Base-by-base conservation (phyloP, 2,888 invertebrate species). In the Scaptomyza polygonia region DNA sequence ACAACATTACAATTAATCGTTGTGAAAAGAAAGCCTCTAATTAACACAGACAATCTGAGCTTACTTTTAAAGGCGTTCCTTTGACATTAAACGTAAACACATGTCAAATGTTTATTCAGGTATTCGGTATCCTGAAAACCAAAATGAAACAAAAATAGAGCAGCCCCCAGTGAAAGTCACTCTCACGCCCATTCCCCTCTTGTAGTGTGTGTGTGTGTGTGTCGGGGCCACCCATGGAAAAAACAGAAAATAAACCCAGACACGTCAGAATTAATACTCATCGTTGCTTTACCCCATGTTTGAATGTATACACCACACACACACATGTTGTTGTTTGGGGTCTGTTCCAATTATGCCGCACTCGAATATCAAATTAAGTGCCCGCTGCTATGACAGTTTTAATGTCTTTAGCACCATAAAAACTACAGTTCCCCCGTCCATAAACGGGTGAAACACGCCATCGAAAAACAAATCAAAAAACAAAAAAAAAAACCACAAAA, bases 331-430 rank as follows among this genome's bases (percentile, higher is more conserved):
- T 44, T 44, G 39, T 39, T 39, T 39, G 67, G 52, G 78, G 82
- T 85, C 84, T 72, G 82, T 68, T 80, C 83, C 84, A 86, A 85
- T 85, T 85, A 85, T 79, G 73, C 69, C 65, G 73, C 56, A 80
- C 86, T 83, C 87, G 79, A 74, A 79, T 85, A 84, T 86, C 87
- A 87, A 86, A 88, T 87, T 88, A 87, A 87, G 87, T 82, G 82
- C 75, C 82, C 78, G 82, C 70, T 80, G 88, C 79, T 86, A 67
- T 88, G 88, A 87, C 88, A 87, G 80, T 81, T 88, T 88, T 87
- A 79, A 80, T 84, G 80, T 84, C 77, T 82, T 86, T 76, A 79
- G 55, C 79, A 76, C 77, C 75, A 86, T 88, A 86, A 86, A 81
- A 78, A 75, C 83, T 56, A 69, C 54, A 63, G 53, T 34, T 39